Percentiles rank a stretch among this genome's conserved stretches.
Conservation (phyloP, 2,888 invertebrate species). For the Psylliodes chrysocephalus region DNA sequence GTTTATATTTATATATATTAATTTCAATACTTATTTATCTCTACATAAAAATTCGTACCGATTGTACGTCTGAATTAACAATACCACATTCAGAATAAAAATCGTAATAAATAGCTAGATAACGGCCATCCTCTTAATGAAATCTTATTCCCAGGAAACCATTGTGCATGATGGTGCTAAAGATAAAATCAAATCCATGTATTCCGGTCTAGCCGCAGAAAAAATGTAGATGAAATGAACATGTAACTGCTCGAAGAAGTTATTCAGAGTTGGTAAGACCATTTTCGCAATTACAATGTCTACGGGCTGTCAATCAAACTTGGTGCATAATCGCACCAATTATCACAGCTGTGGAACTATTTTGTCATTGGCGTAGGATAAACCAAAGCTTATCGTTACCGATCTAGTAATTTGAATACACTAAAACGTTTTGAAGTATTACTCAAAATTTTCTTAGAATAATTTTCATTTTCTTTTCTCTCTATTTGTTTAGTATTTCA, state of each 20-base stretch:
- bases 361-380: slow-evolving; percentile 19
- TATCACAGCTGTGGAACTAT: slow-evolving; percentile 35
- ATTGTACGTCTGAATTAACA: too few species aligned
- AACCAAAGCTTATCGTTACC: background rate
- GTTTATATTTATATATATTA: too few species aligned
- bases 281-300: slow-evolving; percentile 48
- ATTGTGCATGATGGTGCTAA: slow-evolving; percentile 15
- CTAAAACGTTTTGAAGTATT: too few species aligned
- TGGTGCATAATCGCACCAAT: slow-evolving; percentile 43
- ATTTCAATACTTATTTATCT: too few species aligned
- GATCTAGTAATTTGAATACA: too few species aligned
- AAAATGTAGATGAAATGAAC: slow-evolving; percentile 25
- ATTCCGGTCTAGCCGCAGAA: slow-evolving; percentile 19
- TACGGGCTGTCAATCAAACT: slow-evolving; percentile 44
- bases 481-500: too few species aligned
- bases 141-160: slow-evolving; percentile 2
- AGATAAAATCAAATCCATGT: slow-evolving; percentile 24
- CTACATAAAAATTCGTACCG: too few species aligned
- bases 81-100: background rate
- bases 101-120: background rate
- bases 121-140: background rate
- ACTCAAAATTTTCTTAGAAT: too few species aligned
- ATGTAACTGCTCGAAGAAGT: slow-evolving; percentile 19
- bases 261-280: slow-evolving; percentile 33
- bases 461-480: too few species aligned